Percentiles rank a stretch among this genome's conserved stretches.
Evolutionary conservation across 2,113 vertebrate genomes (phyloP).

Genomic region (Pelobates fuscus): DNA sequence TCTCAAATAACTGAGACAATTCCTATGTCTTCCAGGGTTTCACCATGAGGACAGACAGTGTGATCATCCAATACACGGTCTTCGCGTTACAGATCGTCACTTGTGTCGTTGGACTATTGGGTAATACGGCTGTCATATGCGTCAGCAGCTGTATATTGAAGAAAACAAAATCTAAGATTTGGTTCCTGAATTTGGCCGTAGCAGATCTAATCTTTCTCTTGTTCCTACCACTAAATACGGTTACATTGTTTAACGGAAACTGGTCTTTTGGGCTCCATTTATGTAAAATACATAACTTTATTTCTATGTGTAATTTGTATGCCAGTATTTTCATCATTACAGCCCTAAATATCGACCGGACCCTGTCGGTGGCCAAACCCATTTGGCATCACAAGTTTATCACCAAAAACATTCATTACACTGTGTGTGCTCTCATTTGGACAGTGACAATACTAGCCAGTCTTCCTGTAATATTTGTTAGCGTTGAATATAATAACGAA

Average conservation of each 20-base stretch:
- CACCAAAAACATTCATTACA: background rate
- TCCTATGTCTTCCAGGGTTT: too few relatives aligned
- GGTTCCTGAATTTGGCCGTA: constrained; percentile 35
- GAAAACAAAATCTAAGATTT: constrained; percentile 12
- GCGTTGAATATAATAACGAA: background rate
- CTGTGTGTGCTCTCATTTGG: background rate
- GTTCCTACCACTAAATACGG: background rate
- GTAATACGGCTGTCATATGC: constrained; percentile 19
- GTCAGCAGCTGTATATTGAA: constrained; percentile 6
- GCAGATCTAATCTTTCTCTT: constrained; percentile 11
- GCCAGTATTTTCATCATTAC: constrained; percentile 15
- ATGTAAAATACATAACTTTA: constrained; percentile 12
- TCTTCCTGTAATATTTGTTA: background rate
- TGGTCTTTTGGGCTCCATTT: background rate
- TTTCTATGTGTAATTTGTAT: constrained; percentile 14
- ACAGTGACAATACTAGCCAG: background rate
- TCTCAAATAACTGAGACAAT: too few relatives aligned
- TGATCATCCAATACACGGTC: background rate
- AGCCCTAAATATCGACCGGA: constrained; percentile 22
- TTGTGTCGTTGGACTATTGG: background rate
- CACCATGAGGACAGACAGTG: background rate
- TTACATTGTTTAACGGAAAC: background rate
- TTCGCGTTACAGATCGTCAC: background rate
- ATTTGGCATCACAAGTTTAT: too few relatives aligned
- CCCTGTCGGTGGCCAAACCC: background rate